Base-by-base conservation (phyloP, 2,888 invertebrate species). In the Eupithecia centaureata region DNA sequence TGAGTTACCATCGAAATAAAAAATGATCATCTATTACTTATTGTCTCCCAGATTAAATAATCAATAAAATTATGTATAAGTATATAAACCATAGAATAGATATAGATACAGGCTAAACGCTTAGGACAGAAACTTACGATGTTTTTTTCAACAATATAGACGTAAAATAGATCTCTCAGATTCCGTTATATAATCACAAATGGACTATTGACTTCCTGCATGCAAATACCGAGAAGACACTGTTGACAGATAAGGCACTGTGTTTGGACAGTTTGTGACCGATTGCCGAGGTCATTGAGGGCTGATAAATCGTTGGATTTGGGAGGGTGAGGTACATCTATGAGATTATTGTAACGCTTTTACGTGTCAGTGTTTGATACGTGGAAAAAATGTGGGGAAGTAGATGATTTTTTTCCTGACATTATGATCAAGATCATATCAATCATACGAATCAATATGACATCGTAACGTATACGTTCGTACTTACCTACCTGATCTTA, bases 171-270 rank as follows among this genome's bases (percentile, higher is more conserved):
- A 56, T 56, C 32, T 56, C 30, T 18, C 10, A 57, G 38, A 38
- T 59, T 28, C 59, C 59, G 38, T 59, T 38, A 38, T n/a, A 59
- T 58, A 59, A 59, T n/a, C 27, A 30, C 28, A 30, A 32, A 18
- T 12, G 32, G 32, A 57, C 57, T 60, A 57, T 57, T 60, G 62
- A 69, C 68, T 69, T 62, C 67, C 65, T 71, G 51, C 51, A 65
- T 65, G 62, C 70, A 70, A 65, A 71, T 71, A 71, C 56, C 5
- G 28, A 68, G 68, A 72, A 30, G 73, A 80, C 58, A 80, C 81
- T 86, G 81, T 86, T 85, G 81, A 86, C 84, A 85, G 84, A 87
- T 85, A 86, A 86, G 87, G 86, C 81, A 82, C 77, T 71, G 69
- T 89, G 79, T 89, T 89, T 86, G 78, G 79, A 73, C 75, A 81